Evolutionary conservation across 2,888 invertebrate genomes (phyloP), one percentile per base, ranked within the genome.

Genomic region (Paralinhomoeus sp.): DNA sequence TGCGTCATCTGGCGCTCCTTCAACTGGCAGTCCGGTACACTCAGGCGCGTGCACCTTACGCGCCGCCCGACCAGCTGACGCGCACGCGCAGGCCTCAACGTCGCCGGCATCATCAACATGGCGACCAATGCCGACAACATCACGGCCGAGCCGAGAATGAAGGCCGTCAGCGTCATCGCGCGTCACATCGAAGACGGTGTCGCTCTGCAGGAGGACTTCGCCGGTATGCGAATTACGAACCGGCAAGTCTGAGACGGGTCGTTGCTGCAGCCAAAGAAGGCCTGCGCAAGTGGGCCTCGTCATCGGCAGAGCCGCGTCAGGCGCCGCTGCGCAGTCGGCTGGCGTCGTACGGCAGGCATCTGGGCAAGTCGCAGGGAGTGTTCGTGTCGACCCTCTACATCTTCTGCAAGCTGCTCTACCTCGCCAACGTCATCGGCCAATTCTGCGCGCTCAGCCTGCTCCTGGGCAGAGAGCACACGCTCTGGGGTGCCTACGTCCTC

Each of bases 391-490:
- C 35, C 22, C 53, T 65, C 31, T 66, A 66, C 53, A 50, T 67
- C 44, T 42, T 57, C 40, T 59, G 62, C 22, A 65, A 67, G 52
- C 49, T 53, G 37, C 50, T 63, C 45, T 66, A 66, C 50, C 53
- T 63, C 20, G 45, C 59, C 44, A 67, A 67, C 47, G 58, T 61
- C 41, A 49, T 62, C 42, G 54, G 58, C 21, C 65, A 65, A 51
- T 58, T 66, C 46, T 52, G 62, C 43, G 45, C 66, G 40, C 51
- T 65, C 40, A 60, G 62, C 39, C 54, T 57, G 18, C 65, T 65
- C 50, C 55, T 65, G 46, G 65, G 57, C 37, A 55, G 54, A 36
- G 41, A 48, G 34, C 56, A 54, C 45, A 44, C 52, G 27, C 45
- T 46, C 20, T 57, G 57, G 57, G 57, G 57, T 18, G 49, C 44